Base-by-base conservation (phyloP, 2,797 vertebrate genomes). In the Knipowitschia caucasica region DNA sequence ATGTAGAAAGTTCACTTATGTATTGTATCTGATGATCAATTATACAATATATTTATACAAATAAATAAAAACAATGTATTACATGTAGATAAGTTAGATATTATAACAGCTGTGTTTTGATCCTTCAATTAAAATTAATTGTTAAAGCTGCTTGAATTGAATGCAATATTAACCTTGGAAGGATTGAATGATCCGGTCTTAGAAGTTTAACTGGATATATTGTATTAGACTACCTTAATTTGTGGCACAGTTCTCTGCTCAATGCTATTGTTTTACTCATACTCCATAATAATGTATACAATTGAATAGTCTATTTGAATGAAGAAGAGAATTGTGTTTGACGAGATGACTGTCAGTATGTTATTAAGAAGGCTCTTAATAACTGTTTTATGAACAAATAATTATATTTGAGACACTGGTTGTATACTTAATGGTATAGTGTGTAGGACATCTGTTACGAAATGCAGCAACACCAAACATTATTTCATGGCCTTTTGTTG, bases 31-130 rank as follows among this genome's bases (percentile, higher is more conserved):
- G 61, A 56, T 56, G 49, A 6, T 69, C 46, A 78, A 69, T 79
- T 61, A 45, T 54, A 35, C 34, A 20, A 70, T 64, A 35, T 69
- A 61, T 69, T 58, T 69, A 59, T 62, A 46, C 43, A 57, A 23
- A 45, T 39, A 56, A 31, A 24, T 46, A 50, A 36, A 9, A 56
- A 20, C 39, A 7, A 50, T 53, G 35, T 10, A 66, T 23, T 56
- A 67, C 53, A 69, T 49, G n/a, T 25, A 29, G 53, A 58, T 14
- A 50, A 21, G 46, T 49, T 14, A 55, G 52, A 35, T 40, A 39
- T 56, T 45, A 51, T 59, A 1, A 56, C n/a, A 35, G 31, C 35
- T 40, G 57, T 31, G 64, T 44, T 25, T 60, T 58, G 60, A 43
- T 59, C 24, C 51, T 46, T 18, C 17, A 46, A 15, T 35, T 25